These are phyloP conservation scores for Bombus ignitus DNA, from an alignment of 1,140 invertebrate species.

Conservation along the genomic window DNA sequence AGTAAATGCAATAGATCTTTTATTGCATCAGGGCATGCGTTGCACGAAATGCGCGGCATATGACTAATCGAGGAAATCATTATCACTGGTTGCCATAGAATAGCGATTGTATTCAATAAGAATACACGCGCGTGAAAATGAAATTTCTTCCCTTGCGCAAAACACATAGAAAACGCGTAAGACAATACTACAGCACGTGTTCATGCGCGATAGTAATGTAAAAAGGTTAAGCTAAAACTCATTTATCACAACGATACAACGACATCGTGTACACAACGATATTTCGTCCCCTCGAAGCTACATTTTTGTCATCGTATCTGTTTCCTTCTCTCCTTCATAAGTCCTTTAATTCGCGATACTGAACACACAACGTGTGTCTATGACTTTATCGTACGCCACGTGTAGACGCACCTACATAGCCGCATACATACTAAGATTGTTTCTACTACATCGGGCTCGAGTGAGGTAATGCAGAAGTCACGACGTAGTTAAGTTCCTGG, in stretches of 20 bases:
- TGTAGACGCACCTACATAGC: slow-evolving; percentile 1
- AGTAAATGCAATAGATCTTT: background rate
- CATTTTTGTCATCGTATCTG: slow-evolving; percentile 16
- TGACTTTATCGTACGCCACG: slow-evolving; percentile 36
- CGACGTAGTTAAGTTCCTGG: slow-evolving; percentile 25
- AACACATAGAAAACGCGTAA: background rate
- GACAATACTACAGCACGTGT: background rate
- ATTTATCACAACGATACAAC: slow-evolving; percentile 11
- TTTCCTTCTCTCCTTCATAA: background rate
- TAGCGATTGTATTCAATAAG: slow-evolving; percentile 5
- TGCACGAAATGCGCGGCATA: background rate
- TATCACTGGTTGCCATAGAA: slow-evolving; percentile 13
- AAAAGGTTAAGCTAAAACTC: background rate
- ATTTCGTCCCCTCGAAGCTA: background rate
- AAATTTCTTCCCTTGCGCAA: slow-evolving; percentile 14
- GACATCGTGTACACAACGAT: background rate
- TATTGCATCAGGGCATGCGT: background rate
- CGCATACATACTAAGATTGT: background rate
- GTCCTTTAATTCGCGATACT: slow-evolving; percentile 31
- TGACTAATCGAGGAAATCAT: slow-evolving; percentile 31
- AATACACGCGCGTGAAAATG: slow-evolving; percentile 3
- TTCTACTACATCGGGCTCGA: slow-evolving; percentile 20
- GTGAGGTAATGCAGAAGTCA: slow-evolving; percentile 5
- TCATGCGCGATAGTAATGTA: background rate
- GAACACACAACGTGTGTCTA: background rate